These are phyloP conservation scores for Nymphicus hollandicus DNA, from an alignment of 2,113 vertebrate species.

Conservation along the genomic window DNA sequence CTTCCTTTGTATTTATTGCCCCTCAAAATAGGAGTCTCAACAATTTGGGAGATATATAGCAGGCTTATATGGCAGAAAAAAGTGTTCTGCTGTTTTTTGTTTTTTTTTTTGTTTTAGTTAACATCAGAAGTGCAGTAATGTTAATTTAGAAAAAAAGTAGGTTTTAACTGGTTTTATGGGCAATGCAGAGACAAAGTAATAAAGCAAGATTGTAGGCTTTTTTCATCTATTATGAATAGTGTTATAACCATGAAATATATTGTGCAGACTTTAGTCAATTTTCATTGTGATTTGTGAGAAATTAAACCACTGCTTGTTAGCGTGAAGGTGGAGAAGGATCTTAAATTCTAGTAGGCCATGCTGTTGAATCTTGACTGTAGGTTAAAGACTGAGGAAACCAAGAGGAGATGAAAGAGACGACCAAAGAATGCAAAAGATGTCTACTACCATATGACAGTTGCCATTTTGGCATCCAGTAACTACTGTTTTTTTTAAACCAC, in stretches of 20 bases:
- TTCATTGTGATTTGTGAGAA: conserved; percentile 40
- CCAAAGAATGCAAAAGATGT: background rate
- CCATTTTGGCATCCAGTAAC: background rate
- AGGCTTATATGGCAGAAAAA: background rate
- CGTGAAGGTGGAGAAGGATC: background rate
- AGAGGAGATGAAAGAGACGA: background rate
- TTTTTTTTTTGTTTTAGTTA: background rate
- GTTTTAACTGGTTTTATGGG: conserved; percentile 47
- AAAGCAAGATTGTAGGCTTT: conserved; percentile 33
- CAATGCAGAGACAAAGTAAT: conserved; percentile 4
- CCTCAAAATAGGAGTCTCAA: background rate
- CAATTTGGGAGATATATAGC: background rate
- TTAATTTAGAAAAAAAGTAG: conserved; percentile 15
- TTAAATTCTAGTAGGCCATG: background rate
- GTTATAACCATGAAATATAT: conserved; percentile 34
- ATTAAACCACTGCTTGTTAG: background rate
- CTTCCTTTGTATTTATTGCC: conserved; percentile 21
- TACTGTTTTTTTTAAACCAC: background rate
- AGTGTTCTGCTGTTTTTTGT: background rate
- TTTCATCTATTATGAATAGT: conserved; percentile 27
- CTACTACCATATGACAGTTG: background rate
- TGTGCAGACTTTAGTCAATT: background rate
- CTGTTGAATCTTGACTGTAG: background rate
- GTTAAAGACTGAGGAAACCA: background rate
- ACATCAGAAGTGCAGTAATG: background rate